A percentile compares a stretch with the other conserved stretches of the same genome.
These are phyloP conservation scores for Anaspis maculata DNA, from an alignment of 2,888 invertebrate species.

Conservation along the genomic window DNA sequence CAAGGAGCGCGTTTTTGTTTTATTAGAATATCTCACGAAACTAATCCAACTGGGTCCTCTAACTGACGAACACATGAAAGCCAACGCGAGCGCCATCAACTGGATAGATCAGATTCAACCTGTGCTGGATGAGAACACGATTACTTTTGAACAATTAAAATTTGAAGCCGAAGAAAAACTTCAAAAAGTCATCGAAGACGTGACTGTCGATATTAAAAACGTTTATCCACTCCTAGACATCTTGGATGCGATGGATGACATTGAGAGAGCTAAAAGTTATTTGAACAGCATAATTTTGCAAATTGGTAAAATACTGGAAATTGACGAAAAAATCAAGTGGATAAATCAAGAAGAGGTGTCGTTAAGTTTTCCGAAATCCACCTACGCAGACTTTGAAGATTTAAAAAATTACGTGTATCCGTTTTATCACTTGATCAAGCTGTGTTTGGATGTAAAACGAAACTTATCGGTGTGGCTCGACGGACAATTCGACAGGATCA, in stretches of 20 bases:
- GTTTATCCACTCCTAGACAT: constrained; percentile 67
- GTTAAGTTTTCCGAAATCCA: constrained; percentile 72
- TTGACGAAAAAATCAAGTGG: constrained; percentile 70
- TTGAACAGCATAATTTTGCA: constrained; percentile 64
- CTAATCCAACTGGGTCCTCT: constrained; percentile 70
- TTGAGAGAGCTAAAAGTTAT: constrained; percentile 66
- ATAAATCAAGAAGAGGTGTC: constrained; percentile 83
- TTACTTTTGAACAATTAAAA: constrained; percentile 69
- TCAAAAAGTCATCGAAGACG: constrained; percentile 56
- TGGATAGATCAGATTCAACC: constrained; percentile 75
- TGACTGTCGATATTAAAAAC: constrained; percentile 63
- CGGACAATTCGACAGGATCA: constrained; percentile 79
- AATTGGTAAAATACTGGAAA: constrained; percentile 63
- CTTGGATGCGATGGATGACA: constrained; percentile 77
- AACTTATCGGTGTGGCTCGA: constrained; percentile 83
- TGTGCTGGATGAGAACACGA: constrained; percentile 70
- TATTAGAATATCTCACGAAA: constrained; percentile 56
- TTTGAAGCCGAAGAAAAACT: constrained; percentile 76
- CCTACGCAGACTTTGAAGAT: constrained; percentile 73
- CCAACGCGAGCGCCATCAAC: constrained; percentile 70
- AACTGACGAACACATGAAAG: constrained; percentile 60
- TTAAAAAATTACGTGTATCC: constrained; percentile 64
- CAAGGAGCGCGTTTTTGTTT: constrained; percentile 57
- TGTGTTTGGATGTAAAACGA: constrained; percentile 64
- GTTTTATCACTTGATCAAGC: constrained; percentile 59